phyloP scores from a whole-genome alignment of 2,113 vertebrate genomes.

The Istiophorus platypterus region DNA sequence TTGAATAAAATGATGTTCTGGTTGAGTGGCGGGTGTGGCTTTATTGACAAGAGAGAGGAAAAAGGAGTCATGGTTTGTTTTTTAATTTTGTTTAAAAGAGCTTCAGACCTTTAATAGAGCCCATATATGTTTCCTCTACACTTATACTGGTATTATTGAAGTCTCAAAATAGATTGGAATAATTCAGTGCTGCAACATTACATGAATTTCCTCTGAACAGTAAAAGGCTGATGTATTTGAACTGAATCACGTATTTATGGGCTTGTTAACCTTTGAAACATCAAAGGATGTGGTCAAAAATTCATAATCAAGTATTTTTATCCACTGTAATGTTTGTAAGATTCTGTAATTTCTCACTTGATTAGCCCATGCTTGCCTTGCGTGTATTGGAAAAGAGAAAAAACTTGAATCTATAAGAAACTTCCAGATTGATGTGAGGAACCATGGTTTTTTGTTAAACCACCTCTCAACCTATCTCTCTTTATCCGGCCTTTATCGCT shows the following conservation, averaged over 20 bases:
- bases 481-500: slow-evolving; percentile 39
- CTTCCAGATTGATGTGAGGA: slow-evolving; percentile 23
- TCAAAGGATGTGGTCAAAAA: slow-evolving; percentile 6
- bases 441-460: slow-evolving; percentile 37
- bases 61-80: neutral
- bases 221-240: neutral
- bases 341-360: neutral
- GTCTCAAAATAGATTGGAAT: neutral
- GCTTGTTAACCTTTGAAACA: slow-evolving; percentile 10
- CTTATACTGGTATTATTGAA: neutral
- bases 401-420: slow-evolving; percentile 12
- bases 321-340: slow-evolving; percentile 1
- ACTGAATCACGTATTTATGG: neutral
- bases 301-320: slow-evolving; percentile 5
- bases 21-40: slow-evolving; percentile 3
- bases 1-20: slow-evolving; percentile 47
- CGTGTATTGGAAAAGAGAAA: neutral
- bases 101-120: neutral
- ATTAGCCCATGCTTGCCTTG: neutral
- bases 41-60: slow-evolving; percentile 27
- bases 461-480: slow-evolving; percentile 27
- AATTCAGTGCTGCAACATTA: neutral
- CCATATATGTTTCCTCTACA: accelerated
- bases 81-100: neutral
- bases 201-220: neutral